phyloP scores from a whole-genome alignment of 2,888 invertebrate genomes.

The Tholera decimalis region DNA sequence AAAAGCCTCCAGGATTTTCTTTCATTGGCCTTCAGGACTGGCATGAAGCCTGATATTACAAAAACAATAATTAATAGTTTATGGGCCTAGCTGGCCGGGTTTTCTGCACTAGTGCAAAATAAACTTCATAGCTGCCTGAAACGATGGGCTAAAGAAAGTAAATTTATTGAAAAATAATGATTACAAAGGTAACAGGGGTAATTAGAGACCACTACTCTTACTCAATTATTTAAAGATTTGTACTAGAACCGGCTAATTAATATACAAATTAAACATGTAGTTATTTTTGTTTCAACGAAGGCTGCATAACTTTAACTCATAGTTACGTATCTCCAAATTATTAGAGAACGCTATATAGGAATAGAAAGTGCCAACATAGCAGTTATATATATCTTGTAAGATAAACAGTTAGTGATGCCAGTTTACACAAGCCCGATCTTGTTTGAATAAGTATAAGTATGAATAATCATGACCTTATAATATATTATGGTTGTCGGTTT shows the following conservation, averaged over 20 bases:
- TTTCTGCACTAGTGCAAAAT: no score
- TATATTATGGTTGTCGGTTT: constrained; percentile 9
- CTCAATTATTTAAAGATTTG: no score
- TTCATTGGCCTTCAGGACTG: no score
- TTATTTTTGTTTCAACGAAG: background rate
- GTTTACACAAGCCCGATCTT: constrained; percentile 56
- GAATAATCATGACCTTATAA: constrained; percentile 58
- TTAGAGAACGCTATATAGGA: constrained; percentile 12
- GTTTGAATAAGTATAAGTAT: constrained; percentile 58
- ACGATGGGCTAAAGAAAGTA: no score
- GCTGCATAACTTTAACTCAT: background rate
- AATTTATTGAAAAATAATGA: background rate
- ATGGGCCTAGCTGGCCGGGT: no score
- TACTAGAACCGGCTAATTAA: no score
- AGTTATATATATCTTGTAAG: constrained; percentile 38
- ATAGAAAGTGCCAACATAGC: constrained; percentile 25
- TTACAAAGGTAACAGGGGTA: background rate
- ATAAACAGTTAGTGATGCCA: constrained; percentile 50
- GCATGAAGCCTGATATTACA: no score
- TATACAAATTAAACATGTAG: no score
- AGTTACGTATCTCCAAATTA: constrained; percentile 11
- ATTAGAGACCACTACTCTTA: background rate
- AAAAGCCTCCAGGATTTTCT: no score
- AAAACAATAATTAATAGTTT: no score
- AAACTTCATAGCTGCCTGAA: no score